Base-by-base conservation (phyloP, 2,797 vertebrate species). In the Poecilia wingei region DNA sequence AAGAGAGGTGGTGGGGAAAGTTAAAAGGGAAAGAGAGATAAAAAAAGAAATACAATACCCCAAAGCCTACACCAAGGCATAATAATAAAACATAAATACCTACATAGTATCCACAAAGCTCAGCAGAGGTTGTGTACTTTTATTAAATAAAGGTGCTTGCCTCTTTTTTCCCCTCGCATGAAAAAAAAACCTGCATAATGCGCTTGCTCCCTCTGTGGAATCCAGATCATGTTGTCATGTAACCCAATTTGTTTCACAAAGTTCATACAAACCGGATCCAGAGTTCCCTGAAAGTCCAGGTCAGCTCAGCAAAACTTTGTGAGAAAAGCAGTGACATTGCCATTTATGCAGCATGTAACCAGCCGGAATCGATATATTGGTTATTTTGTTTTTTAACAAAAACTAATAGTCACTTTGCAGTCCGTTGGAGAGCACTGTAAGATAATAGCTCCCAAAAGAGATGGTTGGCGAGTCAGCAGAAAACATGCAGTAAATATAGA, bases 371-470 rank as follows among this genome's bases (percentile, higher is more conserved):
- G 36, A 69, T 41, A 33, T n/a, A 41, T 61, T 69, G 18, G n/a
- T 61, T 49, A n/a, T 7, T 61, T 43, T 77, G 47, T 36, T 33
- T 53, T 33, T 45, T 18, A 31, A 74, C 47, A 14, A 53, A 73
- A 77, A 53, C 20, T 18, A 53, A 10, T n/a, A 31, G 57, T 79
- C 57, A 51, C 70, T n/a, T 25, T 64, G 43, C 53, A 72, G 20
- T 43, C 14, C 7, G 16, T 33, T 31, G 22, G 55, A 33, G 31
- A 61, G 46, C 39, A 46, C 10, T 61, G 41, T 33, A 46, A 39
- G 45, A 43, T 71, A 71, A 28, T 69, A 43, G 16, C 41, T 61
- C 41, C 3, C 39, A 31, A 46, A 22, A 28, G 9, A 16, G 46
- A 16, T 6, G n/a, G n/a, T 31, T 39, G 53, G 28, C 46, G 53